These are phyloP conservation scores for Anguilla japonica DNA, from an alignment of 2,113 vertebrate species.

Conservation along the genomic window DNA sequence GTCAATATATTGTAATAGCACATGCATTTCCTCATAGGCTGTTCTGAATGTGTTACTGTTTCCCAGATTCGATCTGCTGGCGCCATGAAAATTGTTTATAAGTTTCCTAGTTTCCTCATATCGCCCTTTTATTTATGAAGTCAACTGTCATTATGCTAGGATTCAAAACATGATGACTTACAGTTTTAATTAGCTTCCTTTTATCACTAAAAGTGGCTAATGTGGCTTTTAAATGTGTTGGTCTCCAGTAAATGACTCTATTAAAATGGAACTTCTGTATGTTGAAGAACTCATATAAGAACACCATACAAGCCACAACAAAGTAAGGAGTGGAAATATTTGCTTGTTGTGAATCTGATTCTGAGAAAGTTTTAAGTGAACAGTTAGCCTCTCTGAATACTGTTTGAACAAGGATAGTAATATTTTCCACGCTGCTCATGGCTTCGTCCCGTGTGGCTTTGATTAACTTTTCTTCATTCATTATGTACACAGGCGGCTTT, in stretches of 20 bases:
- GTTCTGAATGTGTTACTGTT: background rate
- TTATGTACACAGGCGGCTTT: conserved; percentile 6
- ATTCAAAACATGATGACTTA: conserved; percentile 10
- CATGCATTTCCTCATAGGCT: background rate
- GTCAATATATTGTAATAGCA: background rate
- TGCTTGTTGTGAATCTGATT: background rate
- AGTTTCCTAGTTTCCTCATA: background rate
- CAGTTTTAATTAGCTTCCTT: conserved; percentile 20
- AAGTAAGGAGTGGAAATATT: background rate
- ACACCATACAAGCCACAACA: background rate
- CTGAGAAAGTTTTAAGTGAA: background rate
- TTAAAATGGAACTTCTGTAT: conserved; percentile 13
- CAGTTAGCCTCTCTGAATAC: background rate
- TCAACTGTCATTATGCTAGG: conserved; percentile 7
- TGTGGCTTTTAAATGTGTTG: background rate
- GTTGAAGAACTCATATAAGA: background rate
- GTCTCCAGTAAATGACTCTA: background rate
- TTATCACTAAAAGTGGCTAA: background rate
- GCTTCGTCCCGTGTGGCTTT: background rate
- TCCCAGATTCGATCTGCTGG: background rate
- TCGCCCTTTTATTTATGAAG: conserved; percentile 22
- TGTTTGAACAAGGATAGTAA: conserved; percentile 17
- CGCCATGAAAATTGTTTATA: conserved; percentile 15
- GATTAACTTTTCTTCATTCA: conserved; percentile 14
- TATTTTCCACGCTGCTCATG: background rate